Evolutionary conservation across 2,113 vertebrate genomes (phyloP).

Genomic region (Amphiprion ocellaris): DNA sequence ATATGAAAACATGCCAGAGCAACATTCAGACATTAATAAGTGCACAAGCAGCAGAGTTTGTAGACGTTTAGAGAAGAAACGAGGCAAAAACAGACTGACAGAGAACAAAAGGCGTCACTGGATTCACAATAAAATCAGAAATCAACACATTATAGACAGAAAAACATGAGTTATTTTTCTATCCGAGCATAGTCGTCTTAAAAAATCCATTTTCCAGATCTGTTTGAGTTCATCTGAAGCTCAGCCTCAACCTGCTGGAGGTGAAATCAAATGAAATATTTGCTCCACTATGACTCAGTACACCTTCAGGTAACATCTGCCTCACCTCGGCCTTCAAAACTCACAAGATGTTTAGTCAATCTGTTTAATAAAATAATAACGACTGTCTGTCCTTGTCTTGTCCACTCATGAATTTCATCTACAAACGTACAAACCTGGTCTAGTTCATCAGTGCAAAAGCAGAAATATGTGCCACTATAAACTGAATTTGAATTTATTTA

Average conservation of each 20-base stretch:
- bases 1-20: constrained; percentile 7
- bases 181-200: too few species aligned
- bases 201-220: constrained; percentile 23
- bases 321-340: background rate
- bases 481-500: too few species aligned
- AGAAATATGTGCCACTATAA: too few species aligned
- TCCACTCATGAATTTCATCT: background rate
- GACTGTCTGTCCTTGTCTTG: too few species aligned
- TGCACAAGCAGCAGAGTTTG: background rate
- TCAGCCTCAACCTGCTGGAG: background rate
- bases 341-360: background rate
- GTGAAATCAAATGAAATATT: background rate
- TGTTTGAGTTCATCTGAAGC: constrained; percentile 33
- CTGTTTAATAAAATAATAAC: too few species aligned
- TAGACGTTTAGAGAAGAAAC: background rate
- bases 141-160: constrained; percentile 10
- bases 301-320: constrained; percentile 27
- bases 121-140: background rate
- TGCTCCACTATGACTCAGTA: constrained; percentile 32
- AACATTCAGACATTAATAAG: constrained; percentile 7
- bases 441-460: too few species aligned
- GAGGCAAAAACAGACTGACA: background rate
- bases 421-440: background rate
- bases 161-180: background rate
- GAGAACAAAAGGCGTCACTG: background rate